phyloP scores from a whole-genome alignment of 1,140 invertebrate species.

The Drosophila truncata region DNA sequence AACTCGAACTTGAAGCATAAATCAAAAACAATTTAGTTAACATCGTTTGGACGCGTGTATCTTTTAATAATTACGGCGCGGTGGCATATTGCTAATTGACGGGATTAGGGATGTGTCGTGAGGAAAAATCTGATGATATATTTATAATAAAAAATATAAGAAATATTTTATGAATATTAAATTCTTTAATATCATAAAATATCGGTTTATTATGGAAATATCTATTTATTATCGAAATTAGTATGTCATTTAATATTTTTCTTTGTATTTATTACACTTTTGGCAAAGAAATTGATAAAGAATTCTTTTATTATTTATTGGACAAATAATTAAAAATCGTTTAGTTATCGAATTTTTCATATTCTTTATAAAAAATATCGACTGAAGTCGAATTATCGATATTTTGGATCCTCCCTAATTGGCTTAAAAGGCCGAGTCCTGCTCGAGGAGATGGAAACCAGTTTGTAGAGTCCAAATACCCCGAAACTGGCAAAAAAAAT shows the following conservation, averaged over 20 bases:
- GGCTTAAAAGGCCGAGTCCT: constrained; percentile 39
- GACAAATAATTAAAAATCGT: neutral
- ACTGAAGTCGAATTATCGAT: neutral
- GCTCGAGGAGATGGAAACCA: constrained; percentile 38
- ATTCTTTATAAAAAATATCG: neutral
- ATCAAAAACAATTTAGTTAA: constrained; percentile 61
- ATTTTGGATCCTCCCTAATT: constrained; percentile 3
- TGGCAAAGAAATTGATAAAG: too few relatives aligned
- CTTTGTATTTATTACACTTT: too few relatives aligned
- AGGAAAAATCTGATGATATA: neutral
- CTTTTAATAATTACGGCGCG: constrained; percentile 70
- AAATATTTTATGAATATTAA: neutral
- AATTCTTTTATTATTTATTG: too few relatives aligned
- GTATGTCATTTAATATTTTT: too few relatives aligned
- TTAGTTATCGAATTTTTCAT: neutral
- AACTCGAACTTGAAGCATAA: constrained; percentile 51
- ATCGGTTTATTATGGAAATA: too few relatives aligned
- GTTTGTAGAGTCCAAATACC: constrained; percentile 66
- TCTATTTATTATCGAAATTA: too few relatives aligned
- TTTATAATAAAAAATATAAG: too few relatives aligned
- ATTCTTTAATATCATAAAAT: too few relatives aligned
- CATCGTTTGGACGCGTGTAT: constrained; percentile 65
- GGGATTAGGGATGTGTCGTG: constrained; percentile 9
- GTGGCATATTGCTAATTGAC: constrained; percentile 57
- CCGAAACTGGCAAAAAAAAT: constrained; percentile 42